These are phyloP conservation scores for Bujurquina vittata DNA, from an alignment of 2,113 vertebrate species.

Conservation along the genomic window DNA sequence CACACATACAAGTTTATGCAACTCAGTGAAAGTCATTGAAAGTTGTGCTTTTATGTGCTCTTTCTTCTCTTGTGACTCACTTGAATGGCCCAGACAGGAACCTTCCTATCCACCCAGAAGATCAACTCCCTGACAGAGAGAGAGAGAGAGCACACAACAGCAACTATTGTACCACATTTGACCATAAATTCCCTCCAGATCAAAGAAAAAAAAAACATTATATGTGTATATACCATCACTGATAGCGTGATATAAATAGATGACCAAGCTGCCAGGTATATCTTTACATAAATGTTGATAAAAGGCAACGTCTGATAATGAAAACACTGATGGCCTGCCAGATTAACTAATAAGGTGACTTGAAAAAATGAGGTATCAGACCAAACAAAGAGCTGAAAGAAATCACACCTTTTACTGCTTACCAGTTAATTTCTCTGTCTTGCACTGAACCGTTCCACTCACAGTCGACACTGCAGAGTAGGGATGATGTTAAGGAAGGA, in stretches of 20 bases:
- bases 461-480: constrained; percentile 71
- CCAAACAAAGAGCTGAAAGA: not conserved
- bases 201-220: not conserved
- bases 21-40: not conserved
- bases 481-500: not conserved
- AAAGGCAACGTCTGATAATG: not conserved
- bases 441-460: constrained; percentile 70
- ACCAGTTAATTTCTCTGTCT: constrained; percentile 81
- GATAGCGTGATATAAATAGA: not conserved
- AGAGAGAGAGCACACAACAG: constrained; percentile 18
- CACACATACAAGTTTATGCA: not conserved
- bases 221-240: not conserved
- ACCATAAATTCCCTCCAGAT: not conserved
- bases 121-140: constrained; percentile 75
- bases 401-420: constrained; percentile 46
- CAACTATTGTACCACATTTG: not conserved
- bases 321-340: constrained; percentile 14
- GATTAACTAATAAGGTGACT: not conserved
- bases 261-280: not conserved
- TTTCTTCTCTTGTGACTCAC: constrained; percentile 74
- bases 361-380: not conserved
- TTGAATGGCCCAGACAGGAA: constrained; percentile 92
- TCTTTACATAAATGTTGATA: not conserved
- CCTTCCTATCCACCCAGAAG: constrained; percentile 92
- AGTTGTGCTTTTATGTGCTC: not conserved